Base-by-base conservation (phyloP, 2,113 vertebrate genomes). In the Hyperoodon ampullatus region DNA sequence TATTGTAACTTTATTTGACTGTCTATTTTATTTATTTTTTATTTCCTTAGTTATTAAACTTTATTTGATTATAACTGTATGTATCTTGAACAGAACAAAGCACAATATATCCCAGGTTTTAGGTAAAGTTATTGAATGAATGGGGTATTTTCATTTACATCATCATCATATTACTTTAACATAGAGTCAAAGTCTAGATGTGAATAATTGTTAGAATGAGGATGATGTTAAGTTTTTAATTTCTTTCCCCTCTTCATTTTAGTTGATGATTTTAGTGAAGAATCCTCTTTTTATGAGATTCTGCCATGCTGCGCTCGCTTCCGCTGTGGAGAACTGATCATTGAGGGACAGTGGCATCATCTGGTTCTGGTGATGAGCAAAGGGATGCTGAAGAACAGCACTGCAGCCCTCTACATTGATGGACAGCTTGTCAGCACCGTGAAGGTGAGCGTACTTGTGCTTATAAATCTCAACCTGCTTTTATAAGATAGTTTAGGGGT, bases 301-400 rank as follows among this genome's bases (percentile, higher is more conserved):
- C 99, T 99, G 75, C 99, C 99, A 16, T 99, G 99, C 97, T 99
- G 99, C 35, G 99, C 99, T 50, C 99, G 99, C 35, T 99, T 99
- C 98, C 99, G 99, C 96, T 99, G 99, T 2, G 99, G 99, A 47
- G 99, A 99, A 83, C 99, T 99, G 93, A 99, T 99, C 58, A 97
- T 98, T 7, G 99, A 99, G 98, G 99, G 99, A 63, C 99, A 99
- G 98, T 99, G 99, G 99, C 99, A 99, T 98, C 99, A 99, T 97
- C 98, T 99, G 78, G 99, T 99, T 98, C 97, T 99, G 97, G 99
- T 99, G 74, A 99, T 99, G 99, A 99, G 99, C 98, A 99, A 99
- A 98, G 99, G 99, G 98, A 99, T 99, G 99, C 97, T 99, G 61
- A 99, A 99, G 98, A 99, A 99, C 98, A 99, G 99, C 96, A 99